Evolutionary conservation across 2,888 invertebrate species (phyloP).

Genomic region (Onthophagus sagittarius): DNA sequence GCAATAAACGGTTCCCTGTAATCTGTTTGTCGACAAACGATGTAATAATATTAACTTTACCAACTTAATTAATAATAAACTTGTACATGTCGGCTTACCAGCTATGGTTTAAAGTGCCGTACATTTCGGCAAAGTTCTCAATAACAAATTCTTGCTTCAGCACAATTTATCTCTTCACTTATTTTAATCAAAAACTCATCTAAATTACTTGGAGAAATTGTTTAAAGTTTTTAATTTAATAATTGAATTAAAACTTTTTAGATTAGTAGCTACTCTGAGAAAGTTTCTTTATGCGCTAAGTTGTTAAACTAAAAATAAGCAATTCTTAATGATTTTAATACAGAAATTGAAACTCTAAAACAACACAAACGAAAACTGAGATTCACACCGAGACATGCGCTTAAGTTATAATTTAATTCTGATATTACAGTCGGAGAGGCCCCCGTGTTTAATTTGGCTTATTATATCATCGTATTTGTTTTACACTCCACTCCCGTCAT

Average conservation of each 20-base stretch:
- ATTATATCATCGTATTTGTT: conserved; percentile 45
- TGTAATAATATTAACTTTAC: not conserved
- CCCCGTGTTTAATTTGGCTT: conserved; percentile 44
- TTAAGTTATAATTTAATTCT: conserved; percentile 42
- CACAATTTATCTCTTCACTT: not conserved
- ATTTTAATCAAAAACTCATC: not conserved
- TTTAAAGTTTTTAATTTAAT: not conserved
- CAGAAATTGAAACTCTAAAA: not conserved
- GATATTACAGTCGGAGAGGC: conserved; percentile 42
- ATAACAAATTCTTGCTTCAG: not conserved
- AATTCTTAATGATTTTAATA: too few relatives aligned
- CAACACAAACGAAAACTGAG: not conserved
- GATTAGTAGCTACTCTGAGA: too few relatives aligned
- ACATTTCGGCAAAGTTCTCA: not conserved
- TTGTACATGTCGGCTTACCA: not conserved
- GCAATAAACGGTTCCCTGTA: conserved; percentile 7
- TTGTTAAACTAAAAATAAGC: too few relatives aligned
- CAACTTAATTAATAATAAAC: not conserved
- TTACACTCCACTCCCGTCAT: conserved; percentile 42
- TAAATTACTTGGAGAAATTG: too few relatives aligned
- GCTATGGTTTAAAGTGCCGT: not conserved
- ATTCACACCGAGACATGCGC: not conserved
- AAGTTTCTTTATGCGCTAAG: too few relatives aligned
- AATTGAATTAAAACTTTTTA: not conserved
- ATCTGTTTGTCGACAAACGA: conserved; percentile 4